Base-by-base conservation (phyloP, 1,140 invertebrate species). In the Musca vetustissima region DNA sequence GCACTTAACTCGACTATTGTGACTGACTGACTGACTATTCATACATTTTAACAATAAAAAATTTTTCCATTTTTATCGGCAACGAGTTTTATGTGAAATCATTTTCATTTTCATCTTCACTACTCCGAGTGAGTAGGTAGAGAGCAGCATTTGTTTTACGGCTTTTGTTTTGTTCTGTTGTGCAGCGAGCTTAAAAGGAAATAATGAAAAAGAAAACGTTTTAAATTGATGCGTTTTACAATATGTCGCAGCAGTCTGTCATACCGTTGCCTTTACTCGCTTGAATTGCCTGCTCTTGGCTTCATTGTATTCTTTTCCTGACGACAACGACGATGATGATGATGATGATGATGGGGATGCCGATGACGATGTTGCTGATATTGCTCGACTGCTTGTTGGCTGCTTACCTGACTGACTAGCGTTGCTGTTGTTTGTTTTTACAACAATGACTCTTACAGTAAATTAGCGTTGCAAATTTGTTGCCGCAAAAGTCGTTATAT, bases 391-490 rank as follows among this genome's bases (percentile, higher is more conserved):
- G 32, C 32, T 32, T 17, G 17, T 43, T 19, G 43, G 25, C 43
- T 48, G 8, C 14, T 8, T 47, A 8, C 17, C 21, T 64, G 32
- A 19, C 21, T 36, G 22, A 64, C 13, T 22, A 15, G 17, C 17
- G 15, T 14, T 15, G 28, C 28, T 32, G 17, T 8, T 59, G n/a
- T 59, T 24, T 59, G 21, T 65, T 15, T 32, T 61, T 36, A 21
- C 28, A 61, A 61, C 57, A 43, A 36, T 61, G 57, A 68, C 32
- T 43, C 66, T 70, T 70, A 64, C 59, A 66, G 57, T 59, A 70
- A 70, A 70, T 70, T 70, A 70, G 69, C 66, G 69, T 67, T 67
- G 69, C 64, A 70, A 70, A 70, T 67, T 64, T 70, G 66, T 70
- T 68, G 53, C 66, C 57, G 48, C 66, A 70, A 70, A 66, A 70